Evolutionary conservation across 2,888 invertebrate genomes (phyloP), one percentile per base, ranked within the genome.

Genomic region (Lamproptera curius): DNA sequence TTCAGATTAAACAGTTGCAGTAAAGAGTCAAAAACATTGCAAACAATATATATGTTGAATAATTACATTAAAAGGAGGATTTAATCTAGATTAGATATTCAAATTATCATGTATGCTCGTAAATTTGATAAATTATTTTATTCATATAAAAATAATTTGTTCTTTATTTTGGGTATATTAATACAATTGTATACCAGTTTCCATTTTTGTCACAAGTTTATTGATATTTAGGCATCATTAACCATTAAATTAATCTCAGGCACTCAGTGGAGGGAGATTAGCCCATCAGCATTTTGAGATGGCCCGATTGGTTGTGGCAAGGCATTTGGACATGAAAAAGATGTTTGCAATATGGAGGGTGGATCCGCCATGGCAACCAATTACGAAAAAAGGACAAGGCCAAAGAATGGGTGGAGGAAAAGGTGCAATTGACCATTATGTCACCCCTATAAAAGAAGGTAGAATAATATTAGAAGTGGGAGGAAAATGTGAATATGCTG

Each of bases 311-410:
- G 88, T 88, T 6, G 87, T 98, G 17, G 93, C 94, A 46, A 90
- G 94, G 40, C 93, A 94, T 65, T 90, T 99, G 65, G 93, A 97
- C 61, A 78, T 90, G 14, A 91, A 89, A 54, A 90, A 92, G 62
- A 96, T 95, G 93, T 99, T 98, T 89, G 97, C 97, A 0, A 88
- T 96, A 20, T 99, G 98, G 98, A 89, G 99, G 61, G 88, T 99
- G 0, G 97, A 97, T 62, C 88, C 96, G 0, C 98, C 98, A 0
- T 99, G 99, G 99, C 97, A 98, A 66, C 95, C 99, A 0, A 82
- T 97, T 8, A 95, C 96, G 0, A 96, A 94, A 75, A 95, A 95
- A 73, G 95, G 96, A 0, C 93, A 93, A 73, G 98, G 98, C 0
- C 93, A 94, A 57, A 89, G 97, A 62, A 96, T 98, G 95, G 99